Evolutionary conservation across 2,888 invertebrate genomes (phyloP), one percentile per base, ranked within the genome.

Genomic region (Lymantria dispar): DNA sequence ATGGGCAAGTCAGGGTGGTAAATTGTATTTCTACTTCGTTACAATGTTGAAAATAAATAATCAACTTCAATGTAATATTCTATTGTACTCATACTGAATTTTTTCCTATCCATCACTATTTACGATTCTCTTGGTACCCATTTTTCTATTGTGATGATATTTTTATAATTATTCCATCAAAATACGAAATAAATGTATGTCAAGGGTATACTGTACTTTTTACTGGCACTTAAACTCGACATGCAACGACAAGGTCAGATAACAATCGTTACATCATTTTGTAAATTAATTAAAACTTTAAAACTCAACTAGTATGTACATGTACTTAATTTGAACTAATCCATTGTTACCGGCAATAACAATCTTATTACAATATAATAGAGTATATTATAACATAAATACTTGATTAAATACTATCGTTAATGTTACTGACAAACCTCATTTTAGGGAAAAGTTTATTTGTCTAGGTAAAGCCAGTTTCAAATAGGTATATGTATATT

Each of bases 171-270:
- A 22, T 22, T 22, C 22, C 5, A 22, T 22, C n/a, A 38, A 12
- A 10, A 38, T n/a, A 12, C n/a, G 13, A 3, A n/a, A 37, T 33
- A 33, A 49, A 49, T 47, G 7, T 7, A 7, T 44, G 51, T 41
- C 51, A 51, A 51, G 47, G 47, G 5, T 41, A 11, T n/a, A 29
- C 9, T 33, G 3, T 11, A 5, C 9, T 47, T 47, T 44, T 38
- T n/a, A 11, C 13, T 15, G 43, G 44, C 50, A 50, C 38, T 55
- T 53, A 45, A 53, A 54, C 40, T 29, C 15, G 43, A 54, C 54
- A 64, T 50, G 49, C 40, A 39, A 48, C 39, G 45, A 43, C 59
- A 61, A 61, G 62, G 59, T 8, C 47, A 54, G 39, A 48, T 48
- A 22, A 0, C 9, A 45, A 44, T 38, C 42, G 43, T 49, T 43